phyloP scores from a whole-genome alignment of 2,113 vertebrate genomes.

The Eleginops maclovinus region DNA sequence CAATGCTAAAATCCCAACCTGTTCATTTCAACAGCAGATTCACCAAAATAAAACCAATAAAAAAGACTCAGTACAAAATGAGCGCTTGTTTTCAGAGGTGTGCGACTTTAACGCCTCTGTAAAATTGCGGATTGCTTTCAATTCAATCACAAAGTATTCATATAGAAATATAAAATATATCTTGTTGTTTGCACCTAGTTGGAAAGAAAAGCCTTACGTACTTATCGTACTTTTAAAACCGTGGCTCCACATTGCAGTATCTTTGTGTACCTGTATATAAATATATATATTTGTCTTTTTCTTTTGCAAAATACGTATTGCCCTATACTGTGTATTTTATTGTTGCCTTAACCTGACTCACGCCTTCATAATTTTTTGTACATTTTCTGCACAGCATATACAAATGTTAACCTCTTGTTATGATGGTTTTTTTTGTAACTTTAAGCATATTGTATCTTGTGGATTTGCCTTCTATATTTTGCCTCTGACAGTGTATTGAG shows the following conservation, averaged over 20 bases:
- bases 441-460: slow-evolving; percentile 49
- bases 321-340: slow-evolving; percentile 63
- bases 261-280: slow-evolving; percentile 74
- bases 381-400: slow-evolving; percentile 72
- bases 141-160: slow-evolving; percentile 16
- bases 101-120: slow-evolving; percentile 2
- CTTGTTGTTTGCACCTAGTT: slow-evolving; percentile 35
- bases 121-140: neutral
- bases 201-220: slow-evolving; percentile 16
- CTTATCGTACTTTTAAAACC: slow-evolving; percentile 46
- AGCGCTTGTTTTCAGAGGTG: neutral
- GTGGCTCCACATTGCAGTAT: slow-evolving; percentile 78
- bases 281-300: slow-evolving; percentile 61
- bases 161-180: slow-evolving; percentile 40
- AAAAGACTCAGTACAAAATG: slow-evolving; percentile 30
- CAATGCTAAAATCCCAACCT: too few species aligned
- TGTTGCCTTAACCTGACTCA: slow-evolving; percentile 63
- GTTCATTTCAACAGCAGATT: slow-evolving; percentile 1
- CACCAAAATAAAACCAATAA: slow-evolving; percentile 14
- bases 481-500: slow-evolving; percentile 65
- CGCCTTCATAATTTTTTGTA: slow-evolving; percentile 68
- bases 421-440: slow-evolving; percentile 50
- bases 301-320: slow-evolving; percentile 43
- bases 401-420: slow-evolving; percentile 59
- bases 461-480: slow-evolving; percentile 66